Base-by-base conservation (phyloP, 92 coral and sea anemone genomes). In the Zoanthus solanderi region DNA sequence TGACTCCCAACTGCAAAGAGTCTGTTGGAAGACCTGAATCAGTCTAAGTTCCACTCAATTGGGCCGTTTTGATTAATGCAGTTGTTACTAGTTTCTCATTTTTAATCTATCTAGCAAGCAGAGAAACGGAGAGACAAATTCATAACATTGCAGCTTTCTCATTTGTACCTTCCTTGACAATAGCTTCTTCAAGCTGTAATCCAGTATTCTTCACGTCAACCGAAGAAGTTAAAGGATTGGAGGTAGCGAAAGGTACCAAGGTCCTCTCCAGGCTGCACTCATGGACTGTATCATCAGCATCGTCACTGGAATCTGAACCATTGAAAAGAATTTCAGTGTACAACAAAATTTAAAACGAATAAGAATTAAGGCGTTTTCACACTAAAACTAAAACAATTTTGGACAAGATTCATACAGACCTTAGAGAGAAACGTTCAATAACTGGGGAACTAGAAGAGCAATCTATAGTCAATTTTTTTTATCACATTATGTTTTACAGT, bases 201-300 rank as follows among this genome's bases (percentile, higher is more conserved):
- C 68, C 56, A 45, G 23, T n/a, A 45, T 13, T 61, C 23, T 44
- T 66, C 32, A 23, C 10, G 6, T 66, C 57, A 8, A 9, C 18
- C 29, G 47, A 16, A 46, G 74, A 0, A 42, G 73, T 17, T 73
- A 63, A 47, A 50, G 34, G 42, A 48, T 30, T 60, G 42, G 0
- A 32, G 14, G 7, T 46, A n/a, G 72, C 53, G 8, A 15, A 15
- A 8, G 84, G 58, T 15, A 34, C 28, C n/a, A 79, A 45, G 54
- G 84, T 79, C 32, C 71, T 80, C 71, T 93, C 91, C 84, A 90
- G 57, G 17, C 93, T 90, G 69, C 88, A 87, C 75, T 94, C 97
- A 23, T 88, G 92, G 44, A 95, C 60, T 12, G 98, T 95, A 54
- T 87, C 83, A 23, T 94, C 94, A 32, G 71, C 86, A 66, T 92